A percentile compares a stretch with the other conserved stretches of the same genome.
Evolutionary conservation across 2,113 vertebrate species (phyloP).

Genomic region (Oncorhynchus mykiss): DNA sequence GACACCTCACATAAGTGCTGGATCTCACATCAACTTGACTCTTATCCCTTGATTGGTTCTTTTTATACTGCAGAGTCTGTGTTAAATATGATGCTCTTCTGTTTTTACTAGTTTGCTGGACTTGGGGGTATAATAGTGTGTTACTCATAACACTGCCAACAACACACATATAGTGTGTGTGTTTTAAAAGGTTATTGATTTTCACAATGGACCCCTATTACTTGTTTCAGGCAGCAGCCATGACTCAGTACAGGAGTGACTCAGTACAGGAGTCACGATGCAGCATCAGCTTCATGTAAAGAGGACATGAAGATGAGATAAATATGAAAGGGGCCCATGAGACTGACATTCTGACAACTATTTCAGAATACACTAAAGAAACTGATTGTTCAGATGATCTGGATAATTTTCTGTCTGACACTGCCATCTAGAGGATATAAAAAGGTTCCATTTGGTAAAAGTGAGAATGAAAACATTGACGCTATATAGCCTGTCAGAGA

Average conservation of each 20-base stretch:
- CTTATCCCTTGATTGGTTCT: too few relatives aligned
- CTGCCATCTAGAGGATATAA: conserved; percentile 22
- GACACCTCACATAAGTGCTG: not conserved
- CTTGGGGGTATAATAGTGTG: not conserved
- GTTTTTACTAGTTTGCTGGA: not conserved
- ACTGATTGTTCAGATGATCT: too few relatives aligned
- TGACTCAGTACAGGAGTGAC: not conserved
- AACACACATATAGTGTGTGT: not conserved
- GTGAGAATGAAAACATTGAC: conserved; percentile 29
- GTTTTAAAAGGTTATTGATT: not conserved
- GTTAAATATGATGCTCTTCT: not conserved
- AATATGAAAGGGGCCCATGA: not conserved
- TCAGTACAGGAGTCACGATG: not conserved
- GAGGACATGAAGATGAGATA: not conserved
- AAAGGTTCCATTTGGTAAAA: not conserved
- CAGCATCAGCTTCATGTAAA: not conserved
- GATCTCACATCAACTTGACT: not conserved
- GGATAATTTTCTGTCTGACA: not conserved
- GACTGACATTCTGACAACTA: too few relatives aligned
- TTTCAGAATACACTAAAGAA: too few relatives aligned
- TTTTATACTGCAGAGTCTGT: too few relatives aligned
- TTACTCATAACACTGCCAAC: too few relatives aligned
- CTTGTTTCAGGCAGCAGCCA: not conserved
- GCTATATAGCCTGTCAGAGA: too few relatives aligned
- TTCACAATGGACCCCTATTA: not conserved